Evolutionary conservation across 2,113 vertebrate genomes (phyloP).

Genomic region (Psilopsiagon aymara): DNA sequence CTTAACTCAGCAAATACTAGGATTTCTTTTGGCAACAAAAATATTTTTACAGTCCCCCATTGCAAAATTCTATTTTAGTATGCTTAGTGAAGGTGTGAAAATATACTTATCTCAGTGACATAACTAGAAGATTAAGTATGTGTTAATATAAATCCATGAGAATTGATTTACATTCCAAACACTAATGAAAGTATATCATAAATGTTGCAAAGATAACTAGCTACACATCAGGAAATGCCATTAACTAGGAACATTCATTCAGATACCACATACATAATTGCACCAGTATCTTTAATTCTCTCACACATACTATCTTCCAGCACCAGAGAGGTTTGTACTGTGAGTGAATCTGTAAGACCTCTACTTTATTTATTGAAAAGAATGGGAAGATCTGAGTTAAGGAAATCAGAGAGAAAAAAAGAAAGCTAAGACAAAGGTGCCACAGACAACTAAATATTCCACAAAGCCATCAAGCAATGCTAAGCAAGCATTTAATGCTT

Average conservation of each 20-base stretch:
- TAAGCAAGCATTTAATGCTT: not conserved
- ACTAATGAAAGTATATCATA: not conserved
- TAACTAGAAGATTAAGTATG: not conserved
- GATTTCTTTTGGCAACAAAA: slow-evolving; percentile 27
- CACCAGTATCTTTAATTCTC: not conserved
- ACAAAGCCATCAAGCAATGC: not conserved
- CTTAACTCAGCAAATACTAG: not conserved
- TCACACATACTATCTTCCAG: not conserved
- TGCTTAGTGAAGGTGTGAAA: not conserved
- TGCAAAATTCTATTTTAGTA: not conserved
- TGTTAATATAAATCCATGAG: not conserved
- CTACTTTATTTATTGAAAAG: not conserved
- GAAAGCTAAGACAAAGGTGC: not conserved
- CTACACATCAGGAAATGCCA: not conserved
- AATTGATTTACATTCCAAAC: slow-evolving; percentile 2
- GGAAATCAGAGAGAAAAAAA: not conserved
- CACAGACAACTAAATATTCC: not conserved
- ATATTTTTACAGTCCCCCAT: not conserved
- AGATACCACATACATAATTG: not conserved
- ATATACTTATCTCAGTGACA: not conserved
- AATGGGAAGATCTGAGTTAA: not conserved
- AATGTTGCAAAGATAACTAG: not conserved
- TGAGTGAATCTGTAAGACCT: not conserved
- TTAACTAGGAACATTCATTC: not conserved
- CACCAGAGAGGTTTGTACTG: not conserved